Conservation (phyloP, 2,113 vertebrate genomes). For the Neodontobutis hainanensis region DNA sequence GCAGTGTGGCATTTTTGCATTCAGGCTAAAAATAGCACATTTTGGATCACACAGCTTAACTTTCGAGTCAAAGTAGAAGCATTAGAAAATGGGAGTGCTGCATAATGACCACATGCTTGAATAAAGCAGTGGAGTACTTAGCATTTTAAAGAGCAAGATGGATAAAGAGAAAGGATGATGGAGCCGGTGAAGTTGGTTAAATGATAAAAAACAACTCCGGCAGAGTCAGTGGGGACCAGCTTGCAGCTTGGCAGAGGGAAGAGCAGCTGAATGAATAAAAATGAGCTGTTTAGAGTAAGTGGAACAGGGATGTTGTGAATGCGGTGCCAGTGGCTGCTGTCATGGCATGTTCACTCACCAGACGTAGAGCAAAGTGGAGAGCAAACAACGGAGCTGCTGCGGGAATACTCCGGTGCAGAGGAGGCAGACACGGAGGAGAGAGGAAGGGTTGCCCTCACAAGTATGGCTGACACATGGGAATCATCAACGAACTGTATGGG, state of each 20-base stretch:
- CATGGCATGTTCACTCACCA: constrained; percentile 12
- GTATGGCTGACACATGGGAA: background rate
- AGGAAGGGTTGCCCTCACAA: constrained; percentile 6
- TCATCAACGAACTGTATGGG: background rate
- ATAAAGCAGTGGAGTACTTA: background rate
- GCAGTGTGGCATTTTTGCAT: background rate
- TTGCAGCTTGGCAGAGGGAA: background rate
- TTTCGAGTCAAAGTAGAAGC: background rate
- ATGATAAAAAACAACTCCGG: constrained; percentile 32
- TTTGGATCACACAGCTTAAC: constrained; percentile 6
- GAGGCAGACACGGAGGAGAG: constrained; percentile 1
- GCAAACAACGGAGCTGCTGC: constrained; percentile 7
- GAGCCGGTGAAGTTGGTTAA: constrained; percentile 10
- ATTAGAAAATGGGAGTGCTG: background rate
- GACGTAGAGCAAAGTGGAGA: constrained; percentile 27
- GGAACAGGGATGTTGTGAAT: constrained; percentile 19
- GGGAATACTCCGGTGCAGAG: background rate
- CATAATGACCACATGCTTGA: no score
- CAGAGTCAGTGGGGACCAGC: constrained; percentile 3
- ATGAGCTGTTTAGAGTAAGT: constrained; percentile 37
- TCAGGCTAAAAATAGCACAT: constrained; percentile 8
- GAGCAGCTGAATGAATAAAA: constrained; percentile 31
- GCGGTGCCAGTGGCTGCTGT: constrained; percentile 35
- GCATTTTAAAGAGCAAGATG: background rate
- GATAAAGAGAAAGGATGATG: background rate